Base-by-base conservation (phyloP, 1,140 invertebrate genomes). In the Heliconius hermathena region DNA sequence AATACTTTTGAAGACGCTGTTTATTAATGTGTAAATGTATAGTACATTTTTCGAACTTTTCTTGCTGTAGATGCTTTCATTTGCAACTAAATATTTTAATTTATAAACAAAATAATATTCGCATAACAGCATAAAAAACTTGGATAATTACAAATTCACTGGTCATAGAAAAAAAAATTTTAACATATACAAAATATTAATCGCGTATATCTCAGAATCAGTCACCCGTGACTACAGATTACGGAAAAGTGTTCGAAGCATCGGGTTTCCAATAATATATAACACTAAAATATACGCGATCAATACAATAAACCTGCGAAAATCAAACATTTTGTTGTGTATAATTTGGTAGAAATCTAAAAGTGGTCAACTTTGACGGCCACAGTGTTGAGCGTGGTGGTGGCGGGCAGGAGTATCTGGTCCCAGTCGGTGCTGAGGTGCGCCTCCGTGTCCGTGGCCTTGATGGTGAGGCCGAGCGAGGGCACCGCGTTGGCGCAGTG, bases 361-460 rank as follows among this genome's bases (percentile, higher is more conserved):
- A 98, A 98, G 94, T 98, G 98, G 94, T 98, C 98, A 72, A 98
- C 97, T 94, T 98, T 96, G 73, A 98, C 98, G 70, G 97, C 97
- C 11, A 98, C 97, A 82, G 97, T 97, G 90, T 98, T 97, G 33
- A 97, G 96, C 9, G 96, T 97, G 86, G 97, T 97, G 93, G 96
- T 97, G 52, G 96, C 96, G 83, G 95, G 97, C 88, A 96, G 95
- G 93, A 96, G 96, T 87, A 97, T 97, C 84, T 97, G 97, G 86
- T 97, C 96, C 97, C 97, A 97, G 90, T 97, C 96, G 20, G 96
- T 96, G 88, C 95, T 95, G 73, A 96, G 93, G 83, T 96, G 96
- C 71, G 95, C 93, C 92, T 97, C 96, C 8, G 96, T 97, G 88
- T 98, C 97, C 73, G 97, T 98, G 8, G 97, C 97, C 89, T 98